phyloP scores from a whole-genome alignment of 2,888 invertebrate species.

The Alcis repandata region DNA sequence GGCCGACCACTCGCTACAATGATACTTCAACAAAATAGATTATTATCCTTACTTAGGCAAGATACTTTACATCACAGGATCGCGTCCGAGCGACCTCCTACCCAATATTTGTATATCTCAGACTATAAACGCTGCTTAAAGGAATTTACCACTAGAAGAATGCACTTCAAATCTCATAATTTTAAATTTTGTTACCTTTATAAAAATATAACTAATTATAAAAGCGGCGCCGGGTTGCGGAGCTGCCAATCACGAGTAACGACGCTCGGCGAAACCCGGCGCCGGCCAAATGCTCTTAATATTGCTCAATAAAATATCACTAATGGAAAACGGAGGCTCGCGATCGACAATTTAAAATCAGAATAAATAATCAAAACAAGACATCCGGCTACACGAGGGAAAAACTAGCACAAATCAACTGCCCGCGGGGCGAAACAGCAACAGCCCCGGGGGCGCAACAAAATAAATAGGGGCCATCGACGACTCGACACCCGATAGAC shows the following conservation, averaged over 20 bases:
- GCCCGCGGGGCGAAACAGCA: conserved; percentile 82
- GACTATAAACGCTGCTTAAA: conserved; percentile 82
- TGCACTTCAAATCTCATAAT: conserved; percentile 86
- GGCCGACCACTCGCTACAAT: conserved; percentile 71
- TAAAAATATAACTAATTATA: conserved; percentile 83
- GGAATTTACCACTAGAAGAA: conserved; percentile 84
- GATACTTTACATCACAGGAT: conserved; percentile 82
- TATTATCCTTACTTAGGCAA: conserved; percentile 84
- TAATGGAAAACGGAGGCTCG: conserved; percentile 84
- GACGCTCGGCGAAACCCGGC: conserved; percentile 47
- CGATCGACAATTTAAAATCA: conserved; percentile 78
- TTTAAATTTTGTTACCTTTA: conserved; percentile 79
- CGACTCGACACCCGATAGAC: conserved; percentile 1
- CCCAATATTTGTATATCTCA: conserved; percentile 66
- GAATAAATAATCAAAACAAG: conserved; percentile 81
- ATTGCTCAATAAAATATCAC: conserved; percentile 87
- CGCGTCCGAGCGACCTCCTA: conserved; percentile 46
- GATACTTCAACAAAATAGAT: conserved; percentile 79
- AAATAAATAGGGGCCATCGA: conserved; percentile 73
- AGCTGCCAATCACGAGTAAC: not conserved
- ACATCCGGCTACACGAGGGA: conserved; percentile 68
- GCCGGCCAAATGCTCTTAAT: conserved; percentile 79
- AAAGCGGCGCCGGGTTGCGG: conserved; percentile 52
- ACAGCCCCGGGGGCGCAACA: conserved; percentile 83
- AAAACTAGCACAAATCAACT: conserved; percentile 80